Conservation (phyloP, 2,888 invertebrate genomes). For the Chloroclysta siterata region DNA sequence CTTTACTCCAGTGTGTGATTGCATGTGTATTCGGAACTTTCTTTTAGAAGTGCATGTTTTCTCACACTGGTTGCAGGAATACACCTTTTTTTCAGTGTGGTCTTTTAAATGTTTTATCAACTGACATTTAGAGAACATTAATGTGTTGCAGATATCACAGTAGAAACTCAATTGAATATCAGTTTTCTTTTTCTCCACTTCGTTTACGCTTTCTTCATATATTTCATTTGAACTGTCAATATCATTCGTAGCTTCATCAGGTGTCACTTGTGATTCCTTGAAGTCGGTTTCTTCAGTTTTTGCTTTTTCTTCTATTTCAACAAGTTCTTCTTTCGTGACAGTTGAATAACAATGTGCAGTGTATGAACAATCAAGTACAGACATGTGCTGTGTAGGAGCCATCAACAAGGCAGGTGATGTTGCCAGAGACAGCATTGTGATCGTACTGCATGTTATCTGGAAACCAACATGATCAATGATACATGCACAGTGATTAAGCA, state of each 20-base stretch:
- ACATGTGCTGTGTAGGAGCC: not conserved
- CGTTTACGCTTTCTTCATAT: not conserved
- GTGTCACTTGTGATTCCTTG: not conserved
- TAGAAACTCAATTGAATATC: not conserved
- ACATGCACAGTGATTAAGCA: not conserved
- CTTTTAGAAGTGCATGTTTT: not conserved
- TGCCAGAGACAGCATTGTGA: not conserved
- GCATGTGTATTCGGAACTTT: not conserved
- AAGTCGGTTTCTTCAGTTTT: not conserved
- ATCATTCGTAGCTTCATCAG: not conserved
- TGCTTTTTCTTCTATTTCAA: not conserved
- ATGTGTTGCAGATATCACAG: not conserved
- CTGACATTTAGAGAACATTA: not conserved
- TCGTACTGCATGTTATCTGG: not conserved
- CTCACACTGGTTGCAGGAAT: not conserved
- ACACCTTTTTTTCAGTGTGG: not conserved
- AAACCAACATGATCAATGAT: not conserved
- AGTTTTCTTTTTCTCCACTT: not conserved
- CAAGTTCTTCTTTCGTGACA: not conserved
- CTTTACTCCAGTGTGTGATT: not conserved
- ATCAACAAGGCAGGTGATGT: not conserved
- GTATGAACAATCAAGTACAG: not conserved
- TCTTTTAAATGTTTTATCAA: not conserved
- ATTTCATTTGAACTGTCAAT: not conserved
- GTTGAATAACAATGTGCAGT: not conserved